Conservation (phyloP, 2,888 invertebrate species). For the Strigamia crassipes region DNA sequence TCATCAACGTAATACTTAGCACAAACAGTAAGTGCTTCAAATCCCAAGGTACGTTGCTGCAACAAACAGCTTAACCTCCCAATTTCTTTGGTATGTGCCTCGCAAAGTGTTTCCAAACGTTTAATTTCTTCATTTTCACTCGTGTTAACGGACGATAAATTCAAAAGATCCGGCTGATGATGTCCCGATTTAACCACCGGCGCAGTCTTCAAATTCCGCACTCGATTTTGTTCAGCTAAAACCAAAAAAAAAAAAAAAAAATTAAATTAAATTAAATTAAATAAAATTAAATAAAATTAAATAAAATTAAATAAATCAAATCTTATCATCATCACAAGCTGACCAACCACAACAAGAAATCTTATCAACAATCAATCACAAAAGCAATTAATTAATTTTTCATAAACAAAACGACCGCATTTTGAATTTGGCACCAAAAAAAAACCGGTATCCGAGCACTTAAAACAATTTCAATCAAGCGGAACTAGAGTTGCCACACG, state of each 20-base stretch:
- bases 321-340: too few relatives aligned
- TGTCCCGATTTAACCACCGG: constrained; percentile 45
- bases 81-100: constrained; percentile 59
- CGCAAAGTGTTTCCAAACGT: constrained; percentile 59
- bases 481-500: too few relatives aligned
- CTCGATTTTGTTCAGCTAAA: constrained; percentile 38
- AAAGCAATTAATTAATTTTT: too few relatives aligned
- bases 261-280: not conserved
- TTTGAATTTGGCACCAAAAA: too few relatives aligned
- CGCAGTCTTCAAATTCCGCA: constrained; percentile 45
- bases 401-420: too few relatives aligned
- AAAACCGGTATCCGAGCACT: too few relatives aligned
- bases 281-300: not conserved
- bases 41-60: constrained; percentile 67
- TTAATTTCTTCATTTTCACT: constrained; percentile 55
- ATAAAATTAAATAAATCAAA: not conserved
- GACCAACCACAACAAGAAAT: too few relatives aligned
- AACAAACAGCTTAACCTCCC: constrained; percentile 57
- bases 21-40: constrained; percentile 81
- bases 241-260: not conserved
- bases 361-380: too few relatives aligned
- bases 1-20: constrained; percentile 78
- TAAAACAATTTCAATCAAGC: too few relatives aligned
- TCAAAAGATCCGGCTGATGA: constrained; percentile 52
- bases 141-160: constrained; percentile 47